Evolutionary conservation across 2,797 vertebrate species (phyloP).

Genomic region (Sebastes vulpes): DNA sequence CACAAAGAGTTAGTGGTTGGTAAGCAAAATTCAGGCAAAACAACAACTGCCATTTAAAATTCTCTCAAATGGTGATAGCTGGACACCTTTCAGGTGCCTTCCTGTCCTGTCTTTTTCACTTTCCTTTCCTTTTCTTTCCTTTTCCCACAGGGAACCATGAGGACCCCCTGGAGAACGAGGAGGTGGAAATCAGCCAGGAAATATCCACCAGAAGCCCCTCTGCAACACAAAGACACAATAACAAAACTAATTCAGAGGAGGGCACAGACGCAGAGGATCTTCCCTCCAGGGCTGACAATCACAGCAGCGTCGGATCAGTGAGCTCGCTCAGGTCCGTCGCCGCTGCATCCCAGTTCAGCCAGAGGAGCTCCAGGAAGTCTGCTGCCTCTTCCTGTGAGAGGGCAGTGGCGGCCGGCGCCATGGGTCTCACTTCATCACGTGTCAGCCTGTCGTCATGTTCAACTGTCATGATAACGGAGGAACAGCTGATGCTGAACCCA

Average conservation of each 20-base stretch:
- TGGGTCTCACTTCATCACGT: background rate
- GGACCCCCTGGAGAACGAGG: background rate
- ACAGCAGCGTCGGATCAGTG: slow-evolving; percentile 17
- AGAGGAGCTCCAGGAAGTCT: slow-evolving; percentile 23
- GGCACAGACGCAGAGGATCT: background rate
- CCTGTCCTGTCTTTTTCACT: background rate
- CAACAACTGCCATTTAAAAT: background rate
- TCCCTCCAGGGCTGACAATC: background rate
- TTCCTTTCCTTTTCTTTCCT: background rate
- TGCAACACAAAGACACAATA: background rate
- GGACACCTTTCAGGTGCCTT: background rate
- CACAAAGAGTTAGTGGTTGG: slow-evolving; percentile 25
- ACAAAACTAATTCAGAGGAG: background rate
- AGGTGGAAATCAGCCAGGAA: background rate
- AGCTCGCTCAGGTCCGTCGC: slow-evolving; percentile 3
- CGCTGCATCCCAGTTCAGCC: background rate
- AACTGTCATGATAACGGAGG: slow-evolving; percentile 53
- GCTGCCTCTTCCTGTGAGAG: slow-evolving; percentile 16
- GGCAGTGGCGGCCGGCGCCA: background rate
- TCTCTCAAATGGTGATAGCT: background rate
- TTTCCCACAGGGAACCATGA: background rate
- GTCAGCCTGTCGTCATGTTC: slow-evolving; percentile 60
- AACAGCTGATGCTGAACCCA: slow-evolving; percentile 64
- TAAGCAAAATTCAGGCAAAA: background rate
- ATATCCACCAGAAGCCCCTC: background rate